These are phyloP conservation scores for Pampus argenteus DNA, from an alignment of 2,797 vertebrate species.

Conservation along the genomic window DNA sequence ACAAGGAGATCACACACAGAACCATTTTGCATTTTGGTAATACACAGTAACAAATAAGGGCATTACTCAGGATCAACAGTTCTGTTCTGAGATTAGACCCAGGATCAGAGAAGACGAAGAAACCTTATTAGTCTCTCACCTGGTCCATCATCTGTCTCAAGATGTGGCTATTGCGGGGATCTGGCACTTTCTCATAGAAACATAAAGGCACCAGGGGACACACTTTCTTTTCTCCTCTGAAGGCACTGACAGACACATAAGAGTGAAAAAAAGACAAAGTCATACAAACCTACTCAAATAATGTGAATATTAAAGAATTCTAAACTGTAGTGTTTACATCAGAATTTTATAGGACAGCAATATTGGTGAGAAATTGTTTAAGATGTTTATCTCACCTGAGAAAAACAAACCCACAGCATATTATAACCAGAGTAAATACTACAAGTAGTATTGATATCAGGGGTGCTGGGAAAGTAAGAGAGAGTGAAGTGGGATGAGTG, in stretches of 20 bases:
- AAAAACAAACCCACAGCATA: accelerated
- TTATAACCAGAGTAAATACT: accelerated
- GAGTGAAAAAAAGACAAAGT: not conserved
- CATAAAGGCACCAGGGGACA: conserved; percentile 14
- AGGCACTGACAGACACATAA: conserved; percentile 30
- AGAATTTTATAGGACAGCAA: not conserved
- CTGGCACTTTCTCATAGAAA: conserved; percentile 75
- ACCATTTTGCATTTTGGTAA: not conserved
- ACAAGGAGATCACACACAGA: conserved; percentile 28
- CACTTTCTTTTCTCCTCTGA: conserved; percentile 2
- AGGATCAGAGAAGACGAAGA: not conserved
- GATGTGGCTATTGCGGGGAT: conserved; percentile 82
- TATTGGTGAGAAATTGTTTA: not conserved
- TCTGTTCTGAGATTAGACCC: not conserved
- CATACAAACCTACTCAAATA: not conserved
- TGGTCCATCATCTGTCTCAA: conserved; percentile 71
- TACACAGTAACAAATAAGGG: not conserved
- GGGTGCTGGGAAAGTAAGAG: conserved; percentile 31
- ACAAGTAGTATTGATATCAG: accelerated
- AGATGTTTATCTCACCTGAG: conserved; percentile 54
- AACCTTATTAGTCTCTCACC: conserved; percentile 59
- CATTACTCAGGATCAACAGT: conserved; percentile 4
- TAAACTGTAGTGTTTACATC: conserved; percentile 4
- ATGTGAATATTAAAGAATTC: not conserved
- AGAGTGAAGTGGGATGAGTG: not conserved